A percentile compares a stretch with the other conserved stretches of the same genome.
These are phyloP conservation scores for Hofmannophila pseudospretella DNA, from an alignment of 2,888 invertebrate genomes.

Conservation along the genomic window DNA sequence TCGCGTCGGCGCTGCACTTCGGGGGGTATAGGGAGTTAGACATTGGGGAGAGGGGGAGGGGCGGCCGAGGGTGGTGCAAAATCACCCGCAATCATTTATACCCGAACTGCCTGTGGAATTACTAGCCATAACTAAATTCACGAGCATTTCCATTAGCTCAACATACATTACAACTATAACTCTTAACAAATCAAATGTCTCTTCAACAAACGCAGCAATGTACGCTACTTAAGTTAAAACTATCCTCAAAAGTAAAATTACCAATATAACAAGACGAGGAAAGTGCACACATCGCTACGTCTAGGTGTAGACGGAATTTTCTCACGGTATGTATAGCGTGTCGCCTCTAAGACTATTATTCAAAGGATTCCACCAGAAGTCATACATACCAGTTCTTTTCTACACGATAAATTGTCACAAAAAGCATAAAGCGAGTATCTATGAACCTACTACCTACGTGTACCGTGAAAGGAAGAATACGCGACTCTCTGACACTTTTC, in stretches of 20 bases:
- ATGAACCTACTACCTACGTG: neutral
- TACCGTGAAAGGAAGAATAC: neutral
- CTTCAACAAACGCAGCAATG: conserved; percentile 22
- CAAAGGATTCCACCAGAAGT: conserved; percentile 15
- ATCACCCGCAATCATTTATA: conserved; percentile 78
- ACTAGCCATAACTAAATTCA: conserved; percentile 68
- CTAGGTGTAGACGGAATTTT: conserved; percentile 31
- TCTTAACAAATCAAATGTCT: conserved; percentile 5
- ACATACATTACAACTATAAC: conserved; percentile 29
- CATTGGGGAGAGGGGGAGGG: conserved; percentile 40
- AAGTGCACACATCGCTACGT: conserved; percentile 35
- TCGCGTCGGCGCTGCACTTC: conserved; percentile 70
- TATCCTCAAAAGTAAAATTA: conserved; percentile 22
- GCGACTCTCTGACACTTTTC: no score
- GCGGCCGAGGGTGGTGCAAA: conserved; percentile 59
- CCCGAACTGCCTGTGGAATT: conserved; percentile 76
- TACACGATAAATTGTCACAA: conserved; percentile 8
- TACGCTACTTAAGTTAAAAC: conserved; percentile 10
- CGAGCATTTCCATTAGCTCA: conserved; percentile 32
- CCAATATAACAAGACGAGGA: conserved; percentile 33
- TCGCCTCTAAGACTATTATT: conserved; percentile 22
- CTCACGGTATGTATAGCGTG: conserved; percentile 27
- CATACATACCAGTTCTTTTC: conserved; percentile 1
- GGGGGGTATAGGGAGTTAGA: conserved; percentile 55
- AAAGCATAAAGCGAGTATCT: conserved; percentile 5